Conservation (phyloP, 2,888 invertebrate genomes). For the Perizoma flavofasciatum region DNA sequence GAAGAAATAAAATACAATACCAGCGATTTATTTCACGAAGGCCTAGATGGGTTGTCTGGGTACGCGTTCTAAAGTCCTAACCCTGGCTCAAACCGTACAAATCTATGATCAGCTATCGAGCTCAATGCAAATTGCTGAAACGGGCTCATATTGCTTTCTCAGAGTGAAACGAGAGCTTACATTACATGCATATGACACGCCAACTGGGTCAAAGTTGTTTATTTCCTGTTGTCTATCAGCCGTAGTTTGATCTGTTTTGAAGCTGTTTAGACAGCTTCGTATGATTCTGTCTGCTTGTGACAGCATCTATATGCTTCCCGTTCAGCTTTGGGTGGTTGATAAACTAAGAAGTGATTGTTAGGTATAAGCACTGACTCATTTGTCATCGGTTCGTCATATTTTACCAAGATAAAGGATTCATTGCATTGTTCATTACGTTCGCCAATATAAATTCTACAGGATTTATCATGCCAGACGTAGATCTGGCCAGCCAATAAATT, state of each 20-base stretch:
- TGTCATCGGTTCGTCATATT: too few species aligned
- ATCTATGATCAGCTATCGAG: conserved; percentile 39
- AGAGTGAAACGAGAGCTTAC: conserved; percentile 36
- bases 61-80: neutral
- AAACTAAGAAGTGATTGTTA: neutral
- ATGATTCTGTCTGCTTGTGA: conserved; percentile 16
- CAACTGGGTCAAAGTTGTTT: conserved; percentile 34
- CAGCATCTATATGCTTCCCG: conserved; percentile 4
- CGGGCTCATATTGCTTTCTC: conserved; percentile 38
- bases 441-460: neutral
- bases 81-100: conserved; percentile 34
- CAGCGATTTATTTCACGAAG: too few species aligned
- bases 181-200: conserved; percentile 32
- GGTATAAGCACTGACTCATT: too few species aligned
- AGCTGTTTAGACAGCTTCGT: too few species aligned
- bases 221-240: conserved; percentile 31
- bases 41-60: too few species aligned
- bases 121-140: conserved; percentile 40
- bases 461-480: too few species aligned
- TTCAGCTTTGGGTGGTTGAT: conserved; percentile 3
- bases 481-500: too few species aligned
- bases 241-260: conserved; percentile 25
- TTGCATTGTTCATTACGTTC: too few species aligned
- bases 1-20: too few species aligned
- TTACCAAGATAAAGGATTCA: too few species aligned